Base-by-base conservation (phyloP, 1,140 invertebrate species). In the Ips nitidus region DNA sequence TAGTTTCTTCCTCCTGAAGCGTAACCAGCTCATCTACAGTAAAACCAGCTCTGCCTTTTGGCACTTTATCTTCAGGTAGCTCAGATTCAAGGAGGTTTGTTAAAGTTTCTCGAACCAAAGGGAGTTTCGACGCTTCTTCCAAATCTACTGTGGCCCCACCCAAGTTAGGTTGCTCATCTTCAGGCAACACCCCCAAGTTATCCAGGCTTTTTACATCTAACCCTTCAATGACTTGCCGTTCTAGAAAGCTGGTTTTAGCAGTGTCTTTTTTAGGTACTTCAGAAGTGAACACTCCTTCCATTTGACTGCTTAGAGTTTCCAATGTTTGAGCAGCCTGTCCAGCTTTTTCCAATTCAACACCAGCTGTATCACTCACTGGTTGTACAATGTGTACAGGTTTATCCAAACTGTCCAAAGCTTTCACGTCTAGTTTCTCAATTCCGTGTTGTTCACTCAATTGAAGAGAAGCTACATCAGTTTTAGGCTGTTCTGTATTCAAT, bases 11-110 rank as follows among this genome's bases (percentile, higher is more conserved):
- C 63, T 78, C 71, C 42, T 69, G 40, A n/a, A 71, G 62, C 52
- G 37, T 60, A 69, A 4, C 75, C 3, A 79, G 66, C 70, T 81
- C 78, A 8, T 73, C 76, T 3, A 81, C 67, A 5, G 73, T 71
- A 22, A 72, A 58, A n/a, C 53, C 45, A 50, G 69, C 73, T 38
- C 1, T 71, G 45, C 63, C 52, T 61, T 52, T 59, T 56, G 68
- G 47, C 50, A 66, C 62, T 56, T 69, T 75, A 42, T 66, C 57
- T 38, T 45, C 2, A 56, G 53, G 47, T 52, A 71, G 8, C 2
- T 42, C 40, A 4, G 6, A 38, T 59, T 76, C 73, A 36, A 56
- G 62, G 58, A 72, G 62, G 47, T n/a, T 64, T 40, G 52, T 64
- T 41, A 66, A 36, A 39, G 63, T 71, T 73, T 76, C 66, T 43